A percentile compares a stretch with the other conserved stretches of the same genome.
phyloP scores from a whole-genome alignment of 2,888 invertebrate genomes.

The Philopedon plagiatum region DNA sequence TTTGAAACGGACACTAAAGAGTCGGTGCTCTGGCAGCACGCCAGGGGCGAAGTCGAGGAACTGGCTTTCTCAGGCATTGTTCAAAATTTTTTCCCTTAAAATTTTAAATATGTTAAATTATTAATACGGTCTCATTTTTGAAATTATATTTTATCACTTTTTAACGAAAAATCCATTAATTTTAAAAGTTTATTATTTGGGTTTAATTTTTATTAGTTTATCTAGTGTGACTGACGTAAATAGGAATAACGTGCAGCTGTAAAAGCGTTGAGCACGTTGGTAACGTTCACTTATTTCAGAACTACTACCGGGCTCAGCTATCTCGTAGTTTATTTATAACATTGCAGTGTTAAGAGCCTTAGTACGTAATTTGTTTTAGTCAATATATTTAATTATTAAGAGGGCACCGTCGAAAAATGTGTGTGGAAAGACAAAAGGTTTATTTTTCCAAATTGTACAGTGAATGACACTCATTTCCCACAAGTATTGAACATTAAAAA shows the following conservation, averaged over 20 bases:
- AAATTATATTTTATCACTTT: background rate
- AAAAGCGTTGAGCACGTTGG: background rate
- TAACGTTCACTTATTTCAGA: background rate
- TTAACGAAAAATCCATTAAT: background rate
- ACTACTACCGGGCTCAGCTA: conserved; percentile 8
- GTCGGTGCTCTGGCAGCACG: conserved; percentile 63
- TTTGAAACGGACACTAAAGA: conserved; percentile 60
- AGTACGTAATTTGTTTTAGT: background rate
- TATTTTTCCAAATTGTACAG: too few species aligned
- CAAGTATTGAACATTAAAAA: too few species aligned
- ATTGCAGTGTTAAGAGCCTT: conserved; percentile 32
- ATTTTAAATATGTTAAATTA: background rate
- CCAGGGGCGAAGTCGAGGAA: conserved; percentile 56
- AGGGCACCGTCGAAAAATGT: too few species aligned
- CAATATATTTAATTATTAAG: too few species aligned
- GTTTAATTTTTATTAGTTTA: background rate
- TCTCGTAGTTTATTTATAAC: conserved; percentile 45
- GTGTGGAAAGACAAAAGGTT: too few species aligned
- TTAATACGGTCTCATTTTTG: conserved; percentile 12
- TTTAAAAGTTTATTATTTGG: background rate
- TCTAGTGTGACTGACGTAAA: background rate
- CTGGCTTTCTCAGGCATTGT: conserved; percentile 22
- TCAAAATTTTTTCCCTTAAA: background rate
- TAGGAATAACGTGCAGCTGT: background rate
- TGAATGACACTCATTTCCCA: too few species aligned